phyloP scores from a whole-genome alignment of 53 echinoderm and acorn worm genomes.

The Paracentrotus lividus region DNA sequence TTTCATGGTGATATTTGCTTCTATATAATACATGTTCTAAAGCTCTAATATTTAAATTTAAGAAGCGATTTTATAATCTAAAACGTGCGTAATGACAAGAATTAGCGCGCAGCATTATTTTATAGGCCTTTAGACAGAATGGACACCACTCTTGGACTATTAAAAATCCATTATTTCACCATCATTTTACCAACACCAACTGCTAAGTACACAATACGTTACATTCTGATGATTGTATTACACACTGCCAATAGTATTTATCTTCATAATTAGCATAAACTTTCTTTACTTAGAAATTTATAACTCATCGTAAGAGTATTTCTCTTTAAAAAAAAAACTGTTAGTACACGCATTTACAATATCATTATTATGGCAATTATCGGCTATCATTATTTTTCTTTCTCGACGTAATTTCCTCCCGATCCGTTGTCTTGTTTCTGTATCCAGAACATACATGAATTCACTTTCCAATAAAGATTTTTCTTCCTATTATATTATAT shows the following conservation, averaged over 20 bases:
- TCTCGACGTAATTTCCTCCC: no score
- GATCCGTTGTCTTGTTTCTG: no score
- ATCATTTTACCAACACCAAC: not conserved
- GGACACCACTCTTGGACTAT: not conserved
- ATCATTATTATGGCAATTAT: no score
- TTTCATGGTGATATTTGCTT: not conserved
- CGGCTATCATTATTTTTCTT: not conserved
- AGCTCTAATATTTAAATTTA: not conserved
- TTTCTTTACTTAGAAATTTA: not conserved
- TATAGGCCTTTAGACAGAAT: not conserved
- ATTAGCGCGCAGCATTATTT: slow-evolving; percentile 16
- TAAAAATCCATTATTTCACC: not conserved
- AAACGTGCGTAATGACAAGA: not conserved
- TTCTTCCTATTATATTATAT: no score
- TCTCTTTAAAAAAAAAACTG: not conserved
- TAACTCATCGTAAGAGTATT: not conserved
- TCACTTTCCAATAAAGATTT: no score
- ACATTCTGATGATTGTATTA: not conserved
- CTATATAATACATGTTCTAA: not conserved
- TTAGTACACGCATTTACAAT: not conserved
- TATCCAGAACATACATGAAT: no score
- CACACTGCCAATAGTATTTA: not conserved
- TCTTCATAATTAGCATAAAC: not conserved
- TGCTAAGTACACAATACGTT: not conserved
- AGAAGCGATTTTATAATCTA: not conserved